Base-by-base conservation (phyloP, 2,888 invertebrate genomes). In the Yponomeuta evonymella region DNA sequence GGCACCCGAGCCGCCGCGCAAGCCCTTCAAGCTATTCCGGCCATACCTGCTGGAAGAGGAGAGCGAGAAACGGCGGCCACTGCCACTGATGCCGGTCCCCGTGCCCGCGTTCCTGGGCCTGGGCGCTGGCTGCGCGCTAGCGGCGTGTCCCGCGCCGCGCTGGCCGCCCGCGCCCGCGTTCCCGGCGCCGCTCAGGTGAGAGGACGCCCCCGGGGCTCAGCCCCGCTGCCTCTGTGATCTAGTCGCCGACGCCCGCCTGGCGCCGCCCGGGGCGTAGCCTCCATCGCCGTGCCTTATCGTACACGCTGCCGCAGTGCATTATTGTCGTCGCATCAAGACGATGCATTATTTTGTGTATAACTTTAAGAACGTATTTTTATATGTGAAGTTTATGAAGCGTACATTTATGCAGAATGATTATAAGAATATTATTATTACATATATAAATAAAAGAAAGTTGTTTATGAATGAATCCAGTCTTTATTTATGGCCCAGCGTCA, bases 11-110 rank as follows among this genome's bases (percentile, higher is more conserved):
- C 83, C 90, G 70, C 82, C 88, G 67, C 90, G 92, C 77, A 94
- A 94, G 84, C 95, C 96, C 70, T 94, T 95, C 77, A 96, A 96
- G 82, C 87, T 96, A 64, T 96, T 96, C 86, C 95, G 96, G 81
- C 96, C 96, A 48, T 96, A 96, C 83, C 90, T 96, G 70, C 92
- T 95, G 74, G 95, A 95, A 78, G 94, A 95, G 66, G 92, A 94
- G 66, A 93, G 93, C 72, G 92, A 82, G 74, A 79, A 84, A 74
- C 87, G 88, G 30, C 80, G 85, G 15, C 76, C 87, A 70, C 89
- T 89, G 51, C 87, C 88, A 15, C 78, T 88, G 75, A 89, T 78
- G 73, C 87, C 88, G 74, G 80, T 83, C 74, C 86, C 89, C 82
- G 85, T 89, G 81, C 89, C 90, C 71, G 93, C 90, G 73, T 92